Evolutionary conservation across 2,888 invertebrate genomes (phyloP), one percentile per base, ranked within the genome.

Genomic region (Apodemia hepburni): DNA sequence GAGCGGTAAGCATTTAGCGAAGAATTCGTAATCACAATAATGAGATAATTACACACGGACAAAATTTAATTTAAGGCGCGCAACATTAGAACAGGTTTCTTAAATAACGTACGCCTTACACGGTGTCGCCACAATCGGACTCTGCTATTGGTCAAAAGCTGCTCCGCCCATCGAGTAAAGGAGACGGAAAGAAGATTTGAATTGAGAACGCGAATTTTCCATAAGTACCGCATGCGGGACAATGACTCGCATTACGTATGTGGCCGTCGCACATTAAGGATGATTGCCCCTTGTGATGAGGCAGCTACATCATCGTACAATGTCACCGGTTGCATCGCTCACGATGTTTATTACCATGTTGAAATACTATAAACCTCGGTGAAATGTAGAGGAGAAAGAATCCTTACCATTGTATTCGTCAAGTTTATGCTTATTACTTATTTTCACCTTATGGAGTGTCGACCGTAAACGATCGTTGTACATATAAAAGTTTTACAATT

Each of bases 51-150:
- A 91, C 88, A 90, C 87, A 87, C 85, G 85, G 84, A 90, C 88
- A 87, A 90, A 92, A 92, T 90, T 92, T 89, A 92, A 92, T 92
- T 92, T 89, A 90, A 91, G 87, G 85, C 87, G 87, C 87, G 82
- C 88, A 87, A 88, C 87, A 91, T 91, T 91, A 92, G 90, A 92
- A 92, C 92, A 86, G 92, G 92, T 92, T 92, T 90, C 85, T 87
- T 91, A 89, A 89, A 89, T 87, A 88, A 88, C 91, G 84, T 86
- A 89, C 90, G 89, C 92, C 91, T 90, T 90, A 84, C 89, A 85
- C 88, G 85, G 87, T 86, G 87, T 89, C 89, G 90, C 89, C 84
- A 81, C 83, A 84, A 82, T 84, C 84, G 78, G 84, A 81, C 82
- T 81, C 84, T 77, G 87, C 87, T 85, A 92, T 92, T 92, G 92